phyloP scores from a whole-genome alignment of 2,797 vertebrate genomes.

The Arnoldichthys spilopterus region DNA sequence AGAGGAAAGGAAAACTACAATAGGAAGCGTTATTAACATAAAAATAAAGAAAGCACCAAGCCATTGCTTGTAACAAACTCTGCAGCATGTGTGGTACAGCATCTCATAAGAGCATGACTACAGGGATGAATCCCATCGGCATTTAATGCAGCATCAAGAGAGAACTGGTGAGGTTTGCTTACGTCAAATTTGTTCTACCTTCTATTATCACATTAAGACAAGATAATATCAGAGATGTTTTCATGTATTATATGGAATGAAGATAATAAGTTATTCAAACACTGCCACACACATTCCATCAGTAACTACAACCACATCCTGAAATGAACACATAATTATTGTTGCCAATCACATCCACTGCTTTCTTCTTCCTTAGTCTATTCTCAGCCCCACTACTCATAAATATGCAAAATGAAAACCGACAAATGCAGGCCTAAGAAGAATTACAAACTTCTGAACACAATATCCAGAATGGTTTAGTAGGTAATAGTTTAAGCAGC shows the following conservation, averaged over 20 bases:
- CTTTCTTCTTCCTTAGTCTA: background rate
- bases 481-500: background rate
- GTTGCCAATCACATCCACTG: slow-evolving; percentile 1
- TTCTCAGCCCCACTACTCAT: no score
- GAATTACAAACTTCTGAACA: background rate
- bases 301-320: background rate
- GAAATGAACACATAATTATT: slow-evolving; percentile 1
- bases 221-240: background rate
- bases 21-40: slow-evolving; percentile 22
- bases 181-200: background rate
- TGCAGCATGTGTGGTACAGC: background rate
- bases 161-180: no score
- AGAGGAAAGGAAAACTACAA: background rate
- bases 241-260: slow-evolving; percentile 1
- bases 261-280: background rate
- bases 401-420: background rate
- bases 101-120: background rate
- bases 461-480: background rate
- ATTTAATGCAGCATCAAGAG: background rate
- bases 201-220: background rate
- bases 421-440: background rate
- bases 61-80: no score
- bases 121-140: background rate
- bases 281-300: background rate
- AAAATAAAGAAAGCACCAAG: slow-evolving; percentile 15